Conservation (phyloP, 2,113 vertebrate genomes). For the Amazona vittata region DNA sequence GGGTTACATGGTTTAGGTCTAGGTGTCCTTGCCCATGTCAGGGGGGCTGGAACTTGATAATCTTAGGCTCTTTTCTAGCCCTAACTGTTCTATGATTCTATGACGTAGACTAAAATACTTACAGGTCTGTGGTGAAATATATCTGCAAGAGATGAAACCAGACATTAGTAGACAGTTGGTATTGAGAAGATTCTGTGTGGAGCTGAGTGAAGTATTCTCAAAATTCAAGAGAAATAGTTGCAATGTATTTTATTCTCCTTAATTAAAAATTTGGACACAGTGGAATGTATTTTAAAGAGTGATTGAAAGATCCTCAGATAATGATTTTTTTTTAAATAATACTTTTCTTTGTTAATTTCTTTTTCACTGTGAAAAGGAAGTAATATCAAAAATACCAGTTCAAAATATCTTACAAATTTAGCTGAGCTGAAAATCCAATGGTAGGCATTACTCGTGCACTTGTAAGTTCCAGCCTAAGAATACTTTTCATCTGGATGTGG, state of each 20-base stretch:
- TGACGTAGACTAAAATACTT: background rate
- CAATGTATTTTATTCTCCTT: background rate
- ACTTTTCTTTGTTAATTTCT: background rate
- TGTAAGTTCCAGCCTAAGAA: background rate
- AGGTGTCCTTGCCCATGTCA: too few species aligned
- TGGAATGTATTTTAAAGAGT: background rate
- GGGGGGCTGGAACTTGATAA: too few species aligned
- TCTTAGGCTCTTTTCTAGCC: too few species aligned
- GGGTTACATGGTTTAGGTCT: too few species aligned
- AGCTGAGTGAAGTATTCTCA: rapidly evolving
- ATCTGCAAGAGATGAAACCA: background rate
- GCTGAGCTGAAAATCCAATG: background rate
- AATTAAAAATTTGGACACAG: background rate
- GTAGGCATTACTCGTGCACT: background rate
- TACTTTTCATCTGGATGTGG: background rate
- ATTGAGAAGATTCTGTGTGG: background rate
- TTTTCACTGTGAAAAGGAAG: background rate
- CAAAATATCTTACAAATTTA: background rate
- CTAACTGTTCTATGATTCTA: too few species aligned
- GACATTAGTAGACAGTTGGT: background rate
- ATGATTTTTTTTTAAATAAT: background rate
- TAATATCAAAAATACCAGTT: background rate
- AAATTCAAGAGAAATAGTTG: background rate
- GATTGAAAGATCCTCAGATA: background rate
- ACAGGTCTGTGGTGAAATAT: background rate